Evolutionary conservation across 1,140 invertebrate genomes (phyloP).

Genomic region (Oppia nitens): DNA sequence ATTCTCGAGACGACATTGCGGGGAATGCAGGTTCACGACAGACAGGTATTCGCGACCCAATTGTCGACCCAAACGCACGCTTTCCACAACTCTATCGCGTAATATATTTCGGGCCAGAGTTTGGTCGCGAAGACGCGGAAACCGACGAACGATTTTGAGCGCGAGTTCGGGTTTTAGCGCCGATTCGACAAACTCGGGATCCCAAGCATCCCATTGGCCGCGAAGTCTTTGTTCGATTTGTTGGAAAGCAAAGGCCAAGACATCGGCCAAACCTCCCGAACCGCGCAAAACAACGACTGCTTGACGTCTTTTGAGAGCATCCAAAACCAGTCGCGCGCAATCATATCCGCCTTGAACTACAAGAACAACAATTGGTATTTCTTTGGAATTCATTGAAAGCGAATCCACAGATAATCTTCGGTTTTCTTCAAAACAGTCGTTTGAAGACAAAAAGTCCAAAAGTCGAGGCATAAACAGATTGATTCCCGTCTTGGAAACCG

Average conservation of each 20-base stretch:
- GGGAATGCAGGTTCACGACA: conserved; percentile 28
- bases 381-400: conserved; percentile 5
- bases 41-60: conserved; percentile 27
- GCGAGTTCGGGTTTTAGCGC: conserved; percentile 30
- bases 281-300: conserved; percentile 31
- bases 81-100: conserved; percentile 29
- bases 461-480: conserved; percentile 20
- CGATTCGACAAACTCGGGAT: conserved; percentile 28
- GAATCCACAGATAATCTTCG: not conserved
- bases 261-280: conserved; percentile 30
- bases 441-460: conserved; percentile 15
- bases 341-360: conserved; percentile 30
- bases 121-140: conserved; percentile 24
- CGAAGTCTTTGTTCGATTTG: conserved; percentile 26
- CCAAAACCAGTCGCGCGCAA: conserved; percentile 28
- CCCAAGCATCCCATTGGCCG: conserved; percentile 20
- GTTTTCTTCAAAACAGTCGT: not conserved
- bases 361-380: conserved; percentile 31
- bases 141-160: conserved; percentile 27
- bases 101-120: conserved; percentile 23
- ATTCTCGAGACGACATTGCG: conserved; percentile 27
- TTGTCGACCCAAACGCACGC: conserved; percentile 25
- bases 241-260: conserved; percentile 29
- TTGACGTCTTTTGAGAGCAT: conserved; percentile 29
- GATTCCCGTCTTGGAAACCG: conserved; percentile 20